Evolutionary conservation across 2,113 vertebrate species (phyloP).

Genomic region (Eptesicus fuscus): DNA sequence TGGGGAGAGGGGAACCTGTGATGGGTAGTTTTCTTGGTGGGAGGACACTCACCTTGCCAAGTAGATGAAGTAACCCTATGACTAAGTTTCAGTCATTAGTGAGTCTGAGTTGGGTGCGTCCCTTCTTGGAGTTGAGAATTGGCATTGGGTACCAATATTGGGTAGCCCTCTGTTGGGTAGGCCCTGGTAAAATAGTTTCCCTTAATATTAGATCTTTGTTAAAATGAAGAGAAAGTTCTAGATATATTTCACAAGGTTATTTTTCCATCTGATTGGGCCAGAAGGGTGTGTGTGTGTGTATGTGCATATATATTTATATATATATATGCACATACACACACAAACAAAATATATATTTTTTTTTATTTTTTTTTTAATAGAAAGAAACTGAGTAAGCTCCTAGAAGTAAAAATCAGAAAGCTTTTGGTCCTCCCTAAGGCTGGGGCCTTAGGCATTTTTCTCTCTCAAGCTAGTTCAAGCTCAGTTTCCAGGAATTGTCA

Average conservation of each 20-base stretch:
- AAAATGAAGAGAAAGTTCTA: not conserved
- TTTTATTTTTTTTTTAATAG: not conserved
- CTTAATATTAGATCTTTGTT: not conserved
- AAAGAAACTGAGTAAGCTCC: not conserved
- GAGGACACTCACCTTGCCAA: not conserved
- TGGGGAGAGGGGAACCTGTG: not conserved
- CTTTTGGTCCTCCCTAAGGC: not conserved
- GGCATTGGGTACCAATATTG: not conserved
- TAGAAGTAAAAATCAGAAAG: not conserved
- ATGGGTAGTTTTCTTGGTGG: not conserved
- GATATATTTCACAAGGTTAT: not conserved
- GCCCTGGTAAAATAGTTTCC: not conserved
- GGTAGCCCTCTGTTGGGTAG: not conserved
- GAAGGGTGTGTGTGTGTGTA: too few species aligned
- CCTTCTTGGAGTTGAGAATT: not conserved
- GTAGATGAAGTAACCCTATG: not conserved
- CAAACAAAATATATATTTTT: too few species aligned
- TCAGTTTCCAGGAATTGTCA: not conserved
- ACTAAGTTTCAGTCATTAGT: not conserved
- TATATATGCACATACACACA: too few species aligned
- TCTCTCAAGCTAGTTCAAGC: not conserved
- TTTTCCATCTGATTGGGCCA: not conserved
- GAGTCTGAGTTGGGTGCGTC: not conserved
- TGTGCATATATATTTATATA: too few species aligned
- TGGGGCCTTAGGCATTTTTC: not conserved